Base-by-base conservation (phyloP, 2,888 invertebrate genomes). In the Autographa gamma region DNA sequence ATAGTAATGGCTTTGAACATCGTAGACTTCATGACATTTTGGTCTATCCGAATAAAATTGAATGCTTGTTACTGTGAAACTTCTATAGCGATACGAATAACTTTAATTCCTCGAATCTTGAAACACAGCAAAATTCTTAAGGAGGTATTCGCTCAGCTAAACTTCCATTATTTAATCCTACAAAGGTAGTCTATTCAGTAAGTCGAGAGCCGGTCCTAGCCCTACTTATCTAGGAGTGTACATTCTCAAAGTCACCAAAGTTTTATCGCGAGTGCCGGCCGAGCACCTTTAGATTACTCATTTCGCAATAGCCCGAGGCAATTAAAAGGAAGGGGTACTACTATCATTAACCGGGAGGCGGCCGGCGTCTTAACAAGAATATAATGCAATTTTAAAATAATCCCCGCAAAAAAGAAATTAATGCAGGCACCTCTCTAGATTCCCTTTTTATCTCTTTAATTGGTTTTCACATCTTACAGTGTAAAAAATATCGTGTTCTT, bases 321-420 rank as follows among this genome's bases (percentile, higher is more conserved):
- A 95, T 95, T 95, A 94, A 95, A 94, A 93, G 93, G 92, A 95
- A 95, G 91, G 95, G 95, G 95, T 95, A 95, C 92, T 95, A 90
- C 90, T 93, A 95, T 94, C 95, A 93, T 95, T 94, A 95, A 93
- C 93, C 93, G 89, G 74, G 92, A 92, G 91, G 92, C 91, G 89
- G 88, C 84, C 91, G 91, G 89, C 93, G 92, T 93, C 95, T 94
- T 95, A 95, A 95, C 95, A 95, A 94, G 95, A 95, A 94, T 95
- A 95, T 95, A 95, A 95, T 95, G 95, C 95, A 95, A 95, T 95
- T 95, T 95, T 94, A 95, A 95, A 95, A 95, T 95, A 95, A 95
- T 95, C 95, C 95, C 93, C 94, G 90, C 95, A 95, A 95, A 95
- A 95, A 95, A 95, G 91, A 94, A 95, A 95, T 95, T 95, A 95